phyloP scores from a whole-genome alignment of 1,140 invertebrate species.

The Ceratina calcarata region DNA sequence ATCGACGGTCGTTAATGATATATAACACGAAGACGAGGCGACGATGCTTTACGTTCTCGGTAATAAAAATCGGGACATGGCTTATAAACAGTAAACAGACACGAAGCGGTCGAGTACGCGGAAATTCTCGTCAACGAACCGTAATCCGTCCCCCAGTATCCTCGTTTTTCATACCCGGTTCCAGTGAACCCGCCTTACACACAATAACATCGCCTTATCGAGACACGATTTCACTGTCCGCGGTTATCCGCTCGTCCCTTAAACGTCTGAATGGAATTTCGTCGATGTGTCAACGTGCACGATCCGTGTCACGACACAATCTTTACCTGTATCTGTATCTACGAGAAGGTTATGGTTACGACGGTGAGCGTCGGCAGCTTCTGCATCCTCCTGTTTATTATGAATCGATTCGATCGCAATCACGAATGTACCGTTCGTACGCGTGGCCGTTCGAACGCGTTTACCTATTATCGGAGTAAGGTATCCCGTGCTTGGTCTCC shows the following conservation, averaged over 20 bases:
- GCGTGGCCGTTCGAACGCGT: too few relatives aligned
- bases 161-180: not conserved
- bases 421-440: too few relatives aligned
- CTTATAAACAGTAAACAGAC: constrained; percentile 41
- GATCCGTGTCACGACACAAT: too few relatives aligned
- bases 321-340: not conserved
- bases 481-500: not conserved
- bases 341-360: constrained; percentile 37
- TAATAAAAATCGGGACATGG: constrained; percentile 17
- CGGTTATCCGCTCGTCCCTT: not conserved
- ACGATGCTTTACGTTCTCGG: too few relatives aligned
- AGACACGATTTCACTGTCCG: not conserved
- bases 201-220: not conserved
- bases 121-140: constrained; percentile 38
- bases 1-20: not conserved
- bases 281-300: not conserved
- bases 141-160: not conserved
- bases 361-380: too few relatives aligned
- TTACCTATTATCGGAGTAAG: too few relatives aligned
- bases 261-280: not conserved
- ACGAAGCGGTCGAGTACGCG: constrained; percentile 11
- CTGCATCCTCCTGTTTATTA: too few relatives aligned
- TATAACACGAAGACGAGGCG: not conserved
- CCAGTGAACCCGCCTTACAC: not conserved
- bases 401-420: too few relatives aligned